Evolutionary conservation across 2,797 vertebrate genomes (phyloP).

Genomic region (Tokudaia muenninki): DNA sequence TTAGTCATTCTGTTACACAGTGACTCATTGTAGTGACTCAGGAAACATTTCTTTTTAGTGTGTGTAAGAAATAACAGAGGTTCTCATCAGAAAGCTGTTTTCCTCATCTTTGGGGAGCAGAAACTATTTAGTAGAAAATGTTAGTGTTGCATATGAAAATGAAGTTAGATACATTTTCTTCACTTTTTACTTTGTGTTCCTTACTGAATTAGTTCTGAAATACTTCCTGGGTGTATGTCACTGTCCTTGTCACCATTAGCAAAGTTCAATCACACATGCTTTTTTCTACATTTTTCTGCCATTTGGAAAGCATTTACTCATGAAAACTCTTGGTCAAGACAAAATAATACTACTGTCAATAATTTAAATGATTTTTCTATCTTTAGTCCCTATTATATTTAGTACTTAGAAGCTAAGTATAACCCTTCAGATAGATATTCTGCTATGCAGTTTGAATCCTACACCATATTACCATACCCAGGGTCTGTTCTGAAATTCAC

Average conservation of each 20-base stretch:
- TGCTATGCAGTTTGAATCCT: neutral
- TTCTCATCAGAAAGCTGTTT: neutral
- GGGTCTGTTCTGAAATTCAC: neutral
- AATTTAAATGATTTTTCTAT: neutral
- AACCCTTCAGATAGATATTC: neutral
- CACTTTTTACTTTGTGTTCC: neutral
- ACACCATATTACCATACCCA: neutral
- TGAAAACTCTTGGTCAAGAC: neutral
- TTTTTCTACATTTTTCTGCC: neutral
- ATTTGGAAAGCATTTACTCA: neutral
- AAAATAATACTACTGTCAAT: neutral
- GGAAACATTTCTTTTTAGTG: neutral
- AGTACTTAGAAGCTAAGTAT: slow-evolving; percentile 1
- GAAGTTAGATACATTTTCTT: neutral
- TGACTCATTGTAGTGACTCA: neutral
- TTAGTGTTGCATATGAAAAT: neutral
- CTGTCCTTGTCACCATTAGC: neutral
- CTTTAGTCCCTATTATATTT: neutral
- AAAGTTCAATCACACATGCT: neutral
- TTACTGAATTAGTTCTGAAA: neutral
- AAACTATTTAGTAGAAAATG: neutral
- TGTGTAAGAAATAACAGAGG: neutral
- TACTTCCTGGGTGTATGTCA: neutral
- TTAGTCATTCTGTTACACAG: neutral
- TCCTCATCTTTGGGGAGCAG: neutral